Conservation (phyloP, 2,797 vertebrate species). For the Coreius guichenoti region DNA sequence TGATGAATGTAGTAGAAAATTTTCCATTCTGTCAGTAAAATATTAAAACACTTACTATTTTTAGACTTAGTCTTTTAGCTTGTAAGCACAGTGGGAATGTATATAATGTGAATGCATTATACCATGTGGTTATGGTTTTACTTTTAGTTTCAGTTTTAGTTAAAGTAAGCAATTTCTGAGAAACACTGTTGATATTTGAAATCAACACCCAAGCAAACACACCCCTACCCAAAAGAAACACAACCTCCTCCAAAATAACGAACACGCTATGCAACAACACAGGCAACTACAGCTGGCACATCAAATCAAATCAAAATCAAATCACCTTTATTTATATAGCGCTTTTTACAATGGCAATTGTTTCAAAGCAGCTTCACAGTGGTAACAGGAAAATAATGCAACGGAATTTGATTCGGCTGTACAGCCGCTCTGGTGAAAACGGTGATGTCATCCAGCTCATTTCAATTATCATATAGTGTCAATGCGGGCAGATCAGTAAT, state of each 20-base stretch:
- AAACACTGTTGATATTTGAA: background rate
- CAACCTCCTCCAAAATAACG: background rate
- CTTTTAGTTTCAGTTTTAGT: background rate
- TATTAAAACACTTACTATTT: background rate
- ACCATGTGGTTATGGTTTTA: background rate
- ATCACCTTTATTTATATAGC: too few relatives aligned
- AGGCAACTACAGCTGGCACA: too few relatives aligned
- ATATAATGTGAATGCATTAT: background rate
- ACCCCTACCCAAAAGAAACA: background rate
- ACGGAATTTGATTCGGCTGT: too few relatives aligned
- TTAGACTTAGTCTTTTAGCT: background rate
- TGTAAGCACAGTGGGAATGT: background rate
- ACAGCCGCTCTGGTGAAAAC: too few relatives aligned
- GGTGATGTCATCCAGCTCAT: too few relatives aligned
- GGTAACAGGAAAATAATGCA: too few relatives aligned
- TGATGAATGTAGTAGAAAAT: too few relatives aligned
- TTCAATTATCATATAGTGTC: too few relatives aligned
- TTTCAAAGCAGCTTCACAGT: too few relatives aligned
- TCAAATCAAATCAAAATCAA: too few relatives aligned
- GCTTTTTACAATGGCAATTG: too few relatives aligned
- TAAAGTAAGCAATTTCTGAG: background rate
- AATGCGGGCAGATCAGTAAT: too few relatives aligned
- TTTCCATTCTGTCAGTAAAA: background rate
- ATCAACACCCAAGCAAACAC: background rate
- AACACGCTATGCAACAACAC: background rate